Evolutionary conservation across 2,888 invertebrate species (phyloP).

Genomic region (Tipula unca): DNA sequence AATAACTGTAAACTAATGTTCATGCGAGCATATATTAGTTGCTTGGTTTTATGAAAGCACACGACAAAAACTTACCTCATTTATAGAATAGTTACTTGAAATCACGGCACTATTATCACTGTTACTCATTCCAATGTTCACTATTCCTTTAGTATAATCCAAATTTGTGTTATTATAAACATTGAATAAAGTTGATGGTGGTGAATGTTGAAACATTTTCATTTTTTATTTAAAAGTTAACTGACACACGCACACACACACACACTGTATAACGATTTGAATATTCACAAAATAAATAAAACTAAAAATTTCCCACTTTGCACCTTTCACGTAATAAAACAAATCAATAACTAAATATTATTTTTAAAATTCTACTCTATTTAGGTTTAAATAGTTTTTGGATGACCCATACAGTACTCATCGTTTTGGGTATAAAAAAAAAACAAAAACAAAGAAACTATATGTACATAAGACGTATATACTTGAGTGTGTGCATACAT

Average conservation of each 20-base stretch:
- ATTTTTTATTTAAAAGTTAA: background rate
- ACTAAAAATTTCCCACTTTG: background rate
- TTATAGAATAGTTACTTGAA: conserved; percentile 8
- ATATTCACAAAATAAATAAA: background rate
- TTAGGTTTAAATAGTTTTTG: background rate
- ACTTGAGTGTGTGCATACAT: background rate
- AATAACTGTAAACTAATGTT: background rate
- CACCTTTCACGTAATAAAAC: background rate
- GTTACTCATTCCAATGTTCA: background rate
- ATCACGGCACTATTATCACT: conserved; percentile 14
- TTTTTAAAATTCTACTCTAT: background rate
- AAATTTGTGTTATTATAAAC: background rate
- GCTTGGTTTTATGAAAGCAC: background rate
- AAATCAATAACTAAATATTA: background rate
- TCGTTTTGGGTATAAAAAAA: background rate
- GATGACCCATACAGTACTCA: background rate
- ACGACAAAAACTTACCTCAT: conserved; percentile 3
- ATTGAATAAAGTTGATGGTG: conserved; percentile 14
- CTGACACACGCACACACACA: background rate
- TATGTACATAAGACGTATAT: background rate
- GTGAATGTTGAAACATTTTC: conserved; percentile 16
- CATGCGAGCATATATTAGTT: background rate
- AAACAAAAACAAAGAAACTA: background rate
- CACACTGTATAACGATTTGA: background rate
- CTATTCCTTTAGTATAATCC: background rate